Percentiles rank a stretch among this genome's conserved stretches.
phyloP scores from a whole-genome alignment of 1,140 invertebrate genomes.

The Trialeurodes vaporariorum region DNA sequence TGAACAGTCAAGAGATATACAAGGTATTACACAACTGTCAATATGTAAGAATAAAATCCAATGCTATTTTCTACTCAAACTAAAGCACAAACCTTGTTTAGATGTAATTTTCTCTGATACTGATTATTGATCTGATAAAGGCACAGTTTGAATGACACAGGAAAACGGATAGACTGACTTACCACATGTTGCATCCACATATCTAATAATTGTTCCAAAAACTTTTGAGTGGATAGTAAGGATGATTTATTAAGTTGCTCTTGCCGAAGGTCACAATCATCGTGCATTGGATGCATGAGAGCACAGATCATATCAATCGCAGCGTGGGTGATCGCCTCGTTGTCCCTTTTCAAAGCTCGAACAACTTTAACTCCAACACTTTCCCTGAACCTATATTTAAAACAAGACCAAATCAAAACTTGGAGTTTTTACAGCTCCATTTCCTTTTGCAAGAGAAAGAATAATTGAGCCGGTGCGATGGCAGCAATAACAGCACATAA shows the following conservation, averaged over 20 bases:
- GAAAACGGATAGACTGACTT: conserved; percentile 35
- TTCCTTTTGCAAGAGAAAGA: too few relatives aligned
- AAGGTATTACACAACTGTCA: too few relatives aligned
- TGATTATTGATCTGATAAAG: too few relatives aligned
- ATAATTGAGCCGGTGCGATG: too few relatives aligned
- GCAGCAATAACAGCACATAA: too few relatives aligned
- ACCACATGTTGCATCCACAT: conserved; percentile 95
- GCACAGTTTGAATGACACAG: too few relatives aligned
- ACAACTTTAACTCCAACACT: conserved; percentile 70
- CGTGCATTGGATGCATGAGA: conserved; percentile 98
- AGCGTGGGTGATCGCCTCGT: conserved; percentile 85
- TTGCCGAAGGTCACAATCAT: conserved; percentile 86
- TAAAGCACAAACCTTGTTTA: too few relatives aligned
- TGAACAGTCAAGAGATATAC: too few relatives aligned
- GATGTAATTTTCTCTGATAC: too few relatives aligned
- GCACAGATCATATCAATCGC: conserved; percentile 95
- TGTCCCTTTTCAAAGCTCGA: conserved; percentile 72
- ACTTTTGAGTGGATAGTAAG: conserved; percentile 80
- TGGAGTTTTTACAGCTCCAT: too few relatives aligned
- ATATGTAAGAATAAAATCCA: too few relatives aligned
- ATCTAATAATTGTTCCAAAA: conserved; percentile 84
- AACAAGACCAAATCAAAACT: conserved; percentile 16
- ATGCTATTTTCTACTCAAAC: too few relatives aligned
- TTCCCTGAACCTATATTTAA: conserved; percentile 68
- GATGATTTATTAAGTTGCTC: conserved; percentile 98